phyloP scores from a whole-genome alignment of 2,113 vertebrate genomes.

The Triplophysa siluroides region DNA sequence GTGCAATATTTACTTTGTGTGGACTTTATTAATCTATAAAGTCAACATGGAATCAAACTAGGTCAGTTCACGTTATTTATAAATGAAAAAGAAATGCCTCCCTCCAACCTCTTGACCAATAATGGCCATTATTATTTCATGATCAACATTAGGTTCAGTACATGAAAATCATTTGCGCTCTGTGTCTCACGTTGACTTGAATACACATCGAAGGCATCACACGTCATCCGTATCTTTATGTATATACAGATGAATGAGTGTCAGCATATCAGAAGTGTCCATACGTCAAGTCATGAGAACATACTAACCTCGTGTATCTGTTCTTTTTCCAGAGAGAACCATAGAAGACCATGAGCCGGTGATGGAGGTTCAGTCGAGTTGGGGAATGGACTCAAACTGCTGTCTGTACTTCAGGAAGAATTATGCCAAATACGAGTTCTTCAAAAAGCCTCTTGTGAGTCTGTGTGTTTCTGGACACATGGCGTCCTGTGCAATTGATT shows the following conservation, averaged over 20 bases:
- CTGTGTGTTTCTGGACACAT: constrained; percentile 52
- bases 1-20: background rate
- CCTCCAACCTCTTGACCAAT: too few relatives aligned
- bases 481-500: constrained; percentile 27
- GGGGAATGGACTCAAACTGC: constrained; percentile 87
- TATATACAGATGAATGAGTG: too few relatives aligned
- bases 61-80: too few relatives aligned
- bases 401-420: constrained; percentile 96
- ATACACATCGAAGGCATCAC: too few relatives aligned
- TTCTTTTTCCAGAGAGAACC: constrained; percentile 82
- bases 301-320: background rate
- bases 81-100: too few relatives aligned
- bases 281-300: background rate
- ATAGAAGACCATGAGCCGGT: constrained; percentile 96
- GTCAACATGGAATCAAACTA: too few relatives aligned
- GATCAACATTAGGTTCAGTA: too few relatives aligned
- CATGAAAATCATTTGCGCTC: too few relatives aligned
- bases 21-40: background rate
- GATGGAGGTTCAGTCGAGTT: constrained; percentile 87
- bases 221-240: too few relatives aligned
- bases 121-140: too few relatives aligned
- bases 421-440: constrained; percentile 98
- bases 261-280: too few relatives aligned
- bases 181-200: too few relatives aligned
- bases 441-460: constrained; percentile 92